A percentile compares a stretch with the other conserved stretches of the same genome.
These are phyloP conservation scores for Argentina silus DNA, from an alignment of 2,797 vertebrate genomes.

Conservation along the genomic window DNA sequence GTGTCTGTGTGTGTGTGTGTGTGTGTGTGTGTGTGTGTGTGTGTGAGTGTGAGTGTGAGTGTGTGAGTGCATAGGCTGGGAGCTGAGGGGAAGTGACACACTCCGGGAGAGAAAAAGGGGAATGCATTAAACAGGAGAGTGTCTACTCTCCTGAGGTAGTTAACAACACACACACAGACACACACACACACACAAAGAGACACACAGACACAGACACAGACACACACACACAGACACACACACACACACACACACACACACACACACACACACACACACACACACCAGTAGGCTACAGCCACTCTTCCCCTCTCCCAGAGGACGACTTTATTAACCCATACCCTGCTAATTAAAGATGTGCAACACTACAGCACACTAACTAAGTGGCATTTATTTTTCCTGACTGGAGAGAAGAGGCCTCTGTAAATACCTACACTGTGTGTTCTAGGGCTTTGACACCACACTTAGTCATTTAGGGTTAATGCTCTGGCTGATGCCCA, in stretches of 20 bases:
- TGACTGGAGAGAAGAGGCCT: constrained; percentile 42
- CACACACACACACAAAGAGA: too few relatives aligned
- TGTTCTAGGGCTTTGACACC: constrained; percentile 44
- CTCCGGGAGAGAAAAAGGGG: constrained; percentile 38
- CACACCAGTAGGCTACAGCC: constrained; percentile 30
- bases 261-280: not conserved
- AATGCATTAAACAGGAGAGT: constrained; percentile 55
- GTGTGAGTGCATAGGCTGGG: constrained; percentile 30
- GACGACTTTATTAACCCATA: constrained; percentile 72
- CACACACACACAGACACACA: not conserved
- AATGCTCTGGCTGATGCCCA: constrained; percentile 56
- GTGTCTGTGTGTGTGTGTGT: constrained; percentile 19
- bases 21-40: constrained; percentile 17
- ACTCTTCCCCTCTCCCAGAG: constrained; percentile 39
- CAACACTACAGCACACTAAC: constrained; percentile 43
- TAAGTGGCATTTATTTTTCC: constrained; percentile 68
- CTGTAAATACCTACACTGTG: constrained; percentile 35
- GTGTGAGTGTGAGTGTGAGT: constrained; percentile 20
- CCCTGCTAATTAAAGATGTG: constrained; percentile 72
- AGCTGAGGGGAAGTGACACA: constrained; percentile 37
- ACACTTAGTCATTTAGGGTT: constrained; percentile 39
- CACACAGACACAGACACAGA: too few relatives aligned
- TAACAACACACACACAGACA: constrained; percentile 14
- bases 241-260: not conserved
- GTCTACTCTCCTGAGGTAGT: constrained; percentile 60